phyloP scores from a whole-genome alignment of 1,140 invertebrate species.

The Medauroidea extradentata region DNA sequence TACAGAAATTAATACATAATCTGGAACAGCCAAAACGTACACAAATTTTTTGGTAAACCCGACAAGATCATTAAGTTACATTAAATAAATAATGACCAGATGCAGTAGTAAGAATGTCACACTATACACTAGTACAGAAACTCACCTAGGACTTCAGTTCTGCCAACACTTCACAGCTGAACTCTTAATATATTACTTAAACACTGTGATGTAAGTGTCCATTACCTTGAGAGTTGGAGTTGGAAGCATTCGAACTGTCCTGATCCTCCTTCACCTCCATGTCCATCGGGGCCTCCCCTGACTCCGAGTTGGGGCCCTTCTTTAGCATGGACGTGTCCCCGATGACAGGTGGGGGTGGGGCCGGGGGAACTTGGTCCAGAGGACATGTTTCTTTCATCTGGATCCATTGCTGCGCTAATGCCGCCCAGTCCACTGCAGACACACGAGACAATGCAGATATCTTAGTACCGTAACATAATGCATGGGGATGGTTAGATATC shows the following conservation, averaged over 20 bases:
- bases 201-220: too few relatives aligned
- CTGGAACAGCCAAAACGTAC: too few relatives aligned
- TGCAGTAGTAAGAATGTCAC: too few relatives aligned
- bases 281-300: conserved; percentile 81
- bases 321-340: conserved; percentile 10
- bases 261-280: conserved; percentile 66
- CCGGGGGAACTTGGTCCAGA: conserved; percentile 43
- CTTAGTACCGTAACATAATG: not conserved
- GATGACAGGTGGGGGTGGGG: conserved; percentile 44
- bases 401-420: conserved; percentile 95
- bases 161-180: too few relatives aligned
- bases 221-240: conserved; percentile 12
- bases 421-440: conserved; percentile 85
- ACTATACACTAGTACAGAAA: too few relatives aligned
- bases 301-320: conserved; percentile 47
- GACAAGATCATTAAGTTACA: too few relatives aligned
- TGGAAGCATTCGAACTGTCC: conserved; percentile 12
- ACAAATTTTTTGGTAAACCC: too few relatives aligned
- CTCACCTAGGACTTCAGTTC: too few relatives aligned
- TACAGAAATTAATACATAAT: too few relatives aligned
- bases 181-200: too few relatives aligned
- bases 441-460: not conserved
- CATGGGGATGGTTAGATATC: not conserved
- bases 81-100: too few relatives aligned
- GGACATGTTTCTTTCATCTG: conserved; percentile 80